Evolutionary conservation across 2,888 invertebrate genomes (phyloP), one percentile per base, ranked within the genome.

Genomic region (Hedychridium roseum): DNA sequence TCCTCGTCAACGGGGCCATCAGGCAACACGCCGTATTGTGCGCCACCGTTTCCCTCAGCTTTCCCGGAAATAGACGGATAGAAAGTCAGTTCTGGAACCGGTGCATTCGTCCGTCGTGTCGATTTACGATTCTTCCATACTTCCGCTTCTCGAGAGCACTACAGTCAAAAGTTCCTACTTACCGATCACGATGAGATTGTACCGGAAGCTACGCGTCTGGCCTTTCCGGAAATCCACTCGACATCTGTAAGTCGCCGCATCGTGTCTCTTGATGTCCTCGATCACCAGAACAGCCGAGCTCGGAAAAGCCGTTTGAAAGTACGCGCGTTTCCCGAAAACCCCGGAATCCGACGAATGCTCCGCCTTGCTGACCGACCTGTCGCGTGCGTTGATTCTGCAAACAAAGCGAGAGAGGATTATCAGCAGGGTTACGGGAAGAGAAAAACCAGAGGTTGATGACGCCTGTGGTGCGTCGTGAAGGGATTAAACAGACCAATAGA

Each of bases 141-240:
- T n/a, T n/a, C n/a, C n/a, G n/a, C n/a, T n/a, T n/a, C n/a, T n/a
- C n/a, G n/a, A n/a, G n/a, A n/a, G n/a, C n/a, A n/a, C n/a, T n/a
- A n/a, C n/a, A n/a, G n/a, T n/a, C n/a, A n/a, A n/a, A n/a, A n/a
- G n/a, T n/a, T n/a, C n/a, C 9, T 46, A 85, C 91, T 89, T 77
- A 94, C 94, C 92, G 73, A 93, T 90, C 63, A 94, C 92, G 57
- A 92, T 92, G 72, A 94, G 88, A 81, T 93, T 92, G 82, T 93
- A 92, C 74, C 91, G 86, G 80, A 91, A 89, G 81, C 91, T 92
- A 77, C 92, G 88, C 53, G 94, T 93, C 81, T 93, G 93, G 57
- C 92, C 91, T 79, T 92, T 91, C 57, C 90, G 85, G 83, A 93
- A 94, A 84, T 94, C 94, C 62, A 94, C 91, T 56, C 94, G 83